Conservation (phyloP, 2,113 vertebrate species). For the Gopherus evgoodei region DNA sequence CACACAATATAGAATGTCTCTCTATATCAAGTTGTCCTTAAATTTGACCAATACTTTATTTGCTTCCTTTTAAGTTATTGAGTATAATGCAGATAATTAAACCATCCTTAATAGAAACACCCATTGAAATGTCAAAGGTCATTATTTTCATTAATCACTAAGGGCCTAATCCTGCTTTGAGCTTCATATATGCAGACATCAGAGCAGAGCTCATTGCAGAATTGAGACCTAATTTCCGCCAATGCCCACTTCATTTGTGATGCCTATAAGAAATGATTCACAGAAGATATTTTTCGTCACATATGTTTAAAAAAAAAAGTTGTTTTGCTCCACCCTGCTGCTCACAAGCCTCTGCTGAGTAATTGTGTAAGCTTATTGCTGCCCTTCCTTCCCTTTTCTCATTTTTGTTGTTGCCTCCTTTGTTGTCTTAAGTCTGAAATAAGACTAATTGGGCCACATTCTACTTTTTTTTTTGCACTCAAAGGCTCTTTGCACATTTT, state of each 20-base stretch:
- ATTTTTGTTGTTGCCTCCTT: neutral
- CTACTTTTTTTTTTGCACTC: neutral
- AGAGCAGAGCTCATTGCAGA: neutral
- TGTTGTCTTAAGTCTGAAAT: neutral
- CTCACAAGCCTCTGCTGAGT: neutral
- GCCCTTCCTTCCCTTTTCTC: neutral
- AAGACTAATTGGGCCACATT: neutral
- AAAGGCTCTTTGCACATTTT: neutral
- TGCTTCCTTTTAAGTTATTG: neutral
- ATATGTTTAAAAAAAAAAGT: rapidly evolving
- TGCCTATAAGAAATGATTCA: neutral
- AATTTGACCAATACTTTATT: neutral
- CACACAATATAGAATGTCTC: neutral
- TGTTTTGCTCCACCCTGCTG: neutral
- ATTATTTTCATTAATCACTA: neutral
- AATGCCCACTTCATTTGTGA: neutral
- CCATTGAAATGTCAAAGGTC: neutral
- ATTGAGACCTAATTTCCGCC: neutral
- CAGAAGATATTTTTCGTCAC: rapidly evolving
- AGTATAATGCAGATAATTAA: neutral
- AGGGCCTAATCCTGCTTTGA: neutral
- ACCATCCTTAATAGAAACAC: neutral
- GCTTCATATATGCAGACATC: neutral
- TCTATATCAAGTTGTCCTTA: neutral
- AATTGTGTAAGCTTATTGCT: neutral